A percentile compares a stretch with the other conserved stretches of the same genome.
phyloP scores from a whole-genome alignment of 2,113 vertebrate species.

The Octodon degus region DNA sequence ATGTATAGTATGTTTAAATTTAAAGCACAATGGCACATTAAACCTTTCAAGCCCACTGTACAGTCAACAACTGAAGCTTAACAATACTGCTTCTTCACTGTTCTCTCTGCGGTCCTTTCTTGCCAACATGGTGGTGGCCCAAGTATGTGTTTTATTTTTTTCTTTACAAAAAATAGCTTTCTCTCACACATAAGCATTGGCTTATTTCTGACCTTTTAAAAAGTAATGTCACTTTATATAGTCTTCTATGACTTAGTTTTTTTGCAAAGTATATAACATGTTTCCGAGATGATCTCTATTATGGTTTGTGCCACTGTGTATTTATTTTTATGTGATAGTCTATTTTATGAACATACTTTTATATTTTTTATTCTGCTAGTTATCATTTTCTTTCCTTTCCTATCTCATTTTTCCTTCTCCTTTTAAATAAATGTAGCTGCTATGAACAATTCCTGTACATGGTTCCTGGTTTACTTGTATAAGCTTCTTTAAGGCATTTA shows the following conservation, averaged over 20 bases:
- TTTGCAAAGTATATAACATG: background rate
- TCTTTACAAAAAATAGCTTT: background rate
- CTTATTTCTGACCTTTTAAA: constrained; percentile 11
- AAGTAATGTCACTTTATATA: background rate
- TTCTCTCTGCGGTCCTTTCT: background rate
- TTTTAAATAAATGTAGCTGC: background rate
- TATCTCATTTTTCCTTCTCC: background rate
- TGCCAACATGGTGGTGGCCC: background rate
- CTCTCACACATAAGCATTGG: background rate
- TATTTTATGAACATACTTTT: background rate
- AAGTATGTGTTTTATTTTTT: constrained; percentile 27
- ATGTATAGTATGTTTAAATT: background rate
- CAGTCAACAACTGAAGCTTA: background rate
- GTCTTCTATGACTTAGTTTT: background rate
- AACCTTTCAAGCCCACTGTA: background rate
- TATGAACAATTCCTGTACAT: background rate
- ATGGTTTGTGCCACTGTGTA: background rate
- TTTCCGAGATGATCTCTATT: background rate
- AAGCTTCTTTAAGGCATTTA: background rate
- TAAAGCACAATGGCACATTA: background rate
- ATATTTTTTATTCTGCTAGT: background rate
- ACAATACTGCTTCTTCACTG: background rate
- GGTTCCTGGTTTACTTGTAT: background rate
- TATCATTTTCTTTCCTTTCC: background rate
- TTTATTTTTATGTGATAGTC: background rate